These are phyloP conservation scores for Nomia melanderi DNA, from an alignment of 1,140 invertebrate species.

Conservation along the genomic window DNA sequence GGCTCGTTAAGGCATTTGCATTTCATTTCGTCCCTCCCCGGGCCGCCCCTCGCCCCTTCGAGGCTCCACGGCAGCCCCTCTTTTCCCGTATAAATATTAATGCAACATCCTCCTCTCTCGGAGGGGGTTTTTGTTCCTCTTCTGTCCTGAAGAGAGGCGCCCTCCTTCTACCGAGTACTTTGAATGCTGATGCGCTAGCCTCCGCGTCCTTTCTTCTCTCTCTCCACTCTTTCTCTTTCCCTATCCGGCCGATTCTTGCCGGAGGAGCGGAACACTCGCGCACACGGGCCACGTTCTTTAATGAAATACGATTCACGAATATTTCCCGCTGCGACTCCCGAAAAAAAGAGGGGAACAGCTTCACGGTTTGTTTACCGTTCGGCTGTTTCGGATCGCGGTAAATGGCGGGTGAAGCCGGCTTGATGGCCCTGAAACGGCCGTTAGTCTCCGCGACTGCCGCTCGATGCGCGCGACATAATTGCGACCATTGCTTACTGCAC, in stretches of 20 bases:
- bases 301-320: constrained; percentile 76
- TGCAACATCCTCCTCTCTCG: constrained; percentile 80
- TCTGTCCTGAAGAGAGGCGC: constrained; percentile 71
- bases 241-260: constrained; percentile 31
- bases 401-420: constrained; percentile 11
- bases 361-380: background rate
- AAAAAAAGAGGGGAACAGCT: constrained; percentile 4
- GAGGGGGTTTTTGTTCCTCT: constrained; percentile 80
- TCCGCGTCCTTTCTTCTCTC: constrained; percentile 57
- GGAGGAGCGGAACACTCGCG: constrained; percentile 26
- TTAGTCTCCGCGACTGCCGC: constrained; percentile 6
- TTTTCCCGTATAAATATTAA: constrained; percentile 81
- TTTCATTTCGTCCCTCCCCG: constrained; percentile 75
- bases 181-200: constrained; percentile 80
- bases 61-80: constrained; percentile 56
- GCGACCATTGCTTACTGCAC: constrained; percentile 3
- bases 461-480: constrained; percentile 15
- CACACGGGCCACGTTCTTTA: constrained; percentile 70
- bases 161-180: constrained; percentile 76
- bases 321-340: constrained; percentile 45
- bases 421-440: constrained; percentile 12
- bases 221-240: constrained; percentile 33
- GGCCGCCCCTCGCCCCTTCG: constrained; percentile 36
- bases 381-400: constrained; percentile 1
- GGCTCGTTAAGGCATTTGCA: constrained; percentile 82